Percentiles rank a stretch among this genome's conserved stretches.
These are phyloP conservation scores for Cottoperca gobio DNA, from an alignment of 2,797 vertebrate species.

Conservation along the genomic window DNA sequence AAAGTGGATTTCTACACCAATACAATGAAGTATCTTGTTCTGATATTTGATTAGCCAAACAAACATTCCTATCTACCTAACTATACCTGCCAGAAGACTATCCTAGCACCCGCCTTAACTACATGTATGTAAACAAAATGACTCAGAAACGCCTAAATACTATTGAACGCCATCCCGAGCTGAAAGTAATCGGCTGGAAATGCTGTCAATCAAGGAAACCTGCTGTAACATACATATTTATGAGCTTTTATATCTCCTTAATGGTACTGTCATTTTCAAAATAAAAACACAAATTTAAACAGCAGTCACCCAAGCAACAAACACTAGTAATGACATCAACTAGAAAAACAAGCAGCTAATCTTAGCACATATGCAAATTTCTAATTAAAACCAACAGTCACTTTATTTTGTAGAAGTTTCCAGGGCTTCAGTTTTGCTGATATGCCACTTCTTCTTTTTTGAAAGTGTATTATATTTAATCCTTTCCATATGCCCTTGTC, in stretches of 20 bases:
- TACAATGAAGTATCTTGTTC: neutral
- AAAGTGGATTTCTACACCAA: neutral
- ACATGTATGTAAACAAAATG: too few relatives aligned
- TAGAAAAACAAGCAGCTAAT: neutral
- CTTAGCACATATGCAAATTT: neutral
- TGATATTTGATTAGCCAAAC: neutral
- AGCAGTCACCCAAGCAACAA: neutral
- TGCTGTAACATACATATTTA: neutral
- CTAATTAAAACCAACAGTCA: neutral
- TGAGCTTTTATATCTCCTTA: neutral
- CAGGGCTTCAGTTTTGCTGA: slow-evolving; percentile 35
- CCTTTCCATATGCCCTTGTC: slow-evolving; percentile 58
- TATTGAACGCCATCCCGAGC: neutral
- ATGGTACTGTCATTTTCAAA: neutral
- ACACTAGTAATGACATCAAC: neutral
- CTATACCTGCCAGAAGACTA: too few relatives aligned
- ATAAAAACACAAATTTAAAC: neutral
- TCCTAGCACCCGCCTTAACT: too few relatives aligned
- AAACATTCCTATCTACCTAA: neutral
- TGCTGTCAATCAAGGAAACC: neutral
- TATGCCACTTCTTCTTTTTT: slow-evolving; percentile 16
- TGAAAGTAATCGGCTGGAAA: neutral
- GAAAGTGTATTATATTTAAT: slow-evolving; percentile 57
- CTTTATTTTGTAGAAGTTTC: slow-evolving; percentile 33
- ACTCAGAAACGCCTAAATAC: neutral